Conservation (phyloP, 2,797 vertebrate species). For the Etheostoma nigrum region DNA sequence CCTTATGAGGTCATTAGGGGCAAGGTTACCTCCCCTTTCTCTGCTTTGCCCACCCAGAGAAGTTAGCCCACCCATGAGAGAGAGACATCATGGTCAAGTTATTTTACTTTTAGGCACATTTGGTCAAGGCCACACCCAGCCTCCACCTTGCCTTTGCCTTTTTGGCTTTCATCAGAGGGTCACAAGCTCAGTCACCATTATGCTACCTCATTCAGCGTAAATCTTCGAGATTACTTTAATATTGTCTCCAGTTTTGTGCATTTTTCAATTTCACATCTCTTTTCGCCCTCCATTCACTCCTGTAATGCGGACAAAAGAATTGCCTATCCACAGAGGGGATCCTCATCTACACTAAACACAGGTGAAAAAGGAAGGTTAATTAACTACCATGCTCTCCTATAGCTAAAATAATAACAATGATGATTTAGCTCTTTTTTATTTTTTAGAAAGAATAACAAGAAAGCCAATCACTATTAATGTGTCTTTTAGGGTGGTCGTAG, state of each 20-base stretch:
- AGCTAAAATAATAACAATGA: conserved; percentile 62
- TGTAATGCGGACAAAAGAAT: conserved; percentile 71
- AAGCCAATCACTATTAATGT: conserved; percentile 67
- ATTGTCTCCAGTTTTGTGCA: conserved; percentile 52
- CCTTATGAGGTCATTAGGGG: no score
- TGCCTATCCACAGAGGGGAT: conserved; percentile 65
- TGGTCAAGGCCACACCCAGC: no score
- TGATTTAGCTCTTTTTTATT: conserved; percentile 47
- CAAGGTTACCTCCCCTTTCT: no score
- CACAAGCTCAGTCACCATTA: no score
- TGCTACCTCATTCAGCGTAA: no score
- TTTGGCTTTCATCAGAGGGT: no score
- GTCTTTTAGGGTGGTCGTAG: conserved; percentile 46
- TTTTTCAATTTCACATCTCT: conserved; percentile 66
- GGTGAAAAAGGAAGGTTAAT: conserved; percentile 57
- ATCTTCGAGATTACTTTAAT: conserved; percentile 15
- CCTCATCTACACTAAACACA: conserved; percentile 75
- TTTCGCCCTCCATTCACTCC: conserved; percentile 47
- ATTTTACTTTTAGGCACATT: no score
- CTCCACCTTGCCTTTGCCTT: no score
- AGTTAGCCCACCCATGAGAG: no score
- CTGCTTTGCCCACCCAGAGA: no score
- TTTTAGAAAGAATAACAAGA: conserved; percentile 63
- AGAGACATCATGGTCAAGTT: no score
- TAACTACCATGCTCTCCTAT: conserved; percentile 53